Conservation (phyloP, 2,113 vertebrate species). For the Pituophis catenifer region DNA sequence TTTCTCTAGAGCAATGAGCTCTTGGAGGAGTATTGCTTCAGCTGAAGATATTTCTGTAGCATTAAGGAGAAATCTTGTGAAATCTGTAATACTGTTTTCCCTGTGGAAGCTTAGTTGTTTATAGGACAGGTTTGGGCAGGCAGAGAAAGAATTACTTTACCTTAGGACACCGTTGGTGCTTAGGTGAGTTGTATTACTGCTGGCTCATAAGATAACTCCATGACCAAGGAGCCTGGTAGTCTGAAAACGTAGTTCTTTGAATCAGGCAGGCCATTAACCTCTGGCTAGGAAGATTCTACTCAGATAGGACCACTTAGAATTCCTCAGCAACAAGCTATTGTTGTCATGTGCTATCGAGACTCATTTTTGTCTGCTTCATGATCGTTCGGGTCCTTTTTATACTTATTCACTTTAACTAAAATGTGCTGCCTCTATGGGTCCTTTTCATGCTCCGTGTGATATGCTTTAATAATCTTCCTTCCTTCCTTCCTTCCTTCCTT, state of each 20-base stretch:
- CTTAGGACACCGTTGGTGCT: conserved; percentile 59
- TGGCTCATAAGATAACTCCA: conserved; percentile 49
- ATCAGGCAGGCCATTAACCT: conserved; percentile 28
- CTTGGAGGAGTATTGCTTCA: background rate
- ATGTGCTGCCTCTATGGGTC: background rate
- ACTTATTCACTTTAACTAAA: background rate
- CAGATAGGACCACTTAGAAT: conserved; percentile 8
- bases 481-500: accelerated
- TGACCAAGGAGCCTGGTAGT: conserved; percentile 65
- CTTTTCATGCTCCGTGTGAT: background rate
- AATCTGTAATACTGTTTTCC: conserved; percentile 39
- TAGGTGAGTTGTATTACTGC: conserved; percentile 43
- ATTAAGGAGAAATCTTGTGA: background rate
- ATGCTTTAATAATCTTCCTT: background rate
- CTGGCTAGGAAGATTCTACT: conserved; percentile 32
- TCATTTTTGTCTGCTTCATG: background rate
- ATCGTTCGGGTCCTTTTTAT: background rate
- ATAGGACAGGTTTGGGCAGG: conserved; percentile 59
- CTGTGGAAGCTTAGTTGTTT: conserved; percentile 36
- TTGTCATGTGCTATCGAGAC: background rate
- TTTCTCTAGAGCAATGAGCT: background rate
- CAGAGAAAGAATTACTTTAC: conserved; percentile 62
- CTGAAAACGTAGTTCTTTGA: conserved; percentile 50
- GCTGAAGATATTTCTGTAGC: background rate
- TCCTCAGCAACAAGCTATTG: conserved; percentile 20